Percentiles rank a stretch among this genome's conserved stretches.
Evolutionary conservation across 2,113 vertebrate species (phyloP).

Genomic region (Dromiciops gliroides): DNA sequence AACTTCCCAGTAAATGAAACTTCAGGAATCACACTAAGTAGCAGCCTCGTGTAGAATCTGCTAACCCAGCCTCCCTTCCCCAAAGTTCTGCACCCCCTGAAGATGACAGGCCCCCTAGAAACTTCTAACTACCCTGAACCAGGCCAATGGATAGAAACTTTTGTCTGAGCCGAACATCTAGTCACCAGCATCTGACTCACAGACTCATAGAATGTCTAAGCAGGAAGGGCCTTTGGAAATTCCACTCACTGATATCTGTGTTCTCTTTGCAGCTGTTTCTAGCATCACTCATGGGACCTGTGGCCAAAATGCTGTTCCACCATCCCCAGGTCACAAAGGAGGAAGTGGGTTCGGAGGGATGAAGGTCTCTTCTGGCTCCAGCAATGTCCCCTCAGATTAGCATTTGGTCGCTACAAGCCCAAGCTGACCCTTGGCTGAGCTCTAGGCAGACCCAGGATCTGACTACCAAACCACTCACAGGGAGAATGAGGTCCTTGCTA

Average conservation of each 20-base stretch:
- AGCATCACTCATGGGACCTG: not conserved
- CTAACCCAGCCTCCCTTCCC: constrained; percentile 20
- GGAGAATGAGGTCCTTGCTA: too few relatives aligned
- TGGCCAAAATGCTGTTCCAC: not conserved
- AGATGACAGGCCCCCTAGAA: not conserved
- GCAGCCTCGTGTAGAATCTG: constrained; percentile 45
- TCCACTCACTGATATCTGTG: not conserved
- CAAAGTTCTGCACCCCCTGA: not conserved
- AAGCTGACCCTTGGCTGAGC: not conserved
- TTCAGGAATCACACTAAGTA: constrained; percentile 58
- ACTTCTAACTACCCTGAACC: not conserved
- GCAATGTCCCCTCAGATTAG: not conserved
- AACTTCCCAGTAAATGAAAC: constrained; percentile 76
- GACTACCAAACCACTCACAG: too few relatives aligned
- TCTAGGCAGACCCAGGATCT: not conserved
- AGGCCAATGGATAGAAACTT: not conserved
- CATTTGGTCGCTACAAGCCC: not conserved
- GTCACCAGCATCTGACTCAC: not conserved
- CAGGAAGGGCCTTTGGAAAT: not conserved
- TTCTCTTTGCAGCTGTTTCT: not conserved
- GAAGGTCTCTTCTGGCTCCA: not conserved
- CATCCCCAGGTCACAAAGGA: not conserved
- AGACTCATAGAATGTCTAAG: not conserved
- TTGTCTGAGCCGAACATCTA: not conserved
- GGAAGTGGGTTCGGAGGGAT: not conserved